Base-by-base conservation (phyloP, 2,113 vertebrate species). In the Phycodurus eques region DNA sequence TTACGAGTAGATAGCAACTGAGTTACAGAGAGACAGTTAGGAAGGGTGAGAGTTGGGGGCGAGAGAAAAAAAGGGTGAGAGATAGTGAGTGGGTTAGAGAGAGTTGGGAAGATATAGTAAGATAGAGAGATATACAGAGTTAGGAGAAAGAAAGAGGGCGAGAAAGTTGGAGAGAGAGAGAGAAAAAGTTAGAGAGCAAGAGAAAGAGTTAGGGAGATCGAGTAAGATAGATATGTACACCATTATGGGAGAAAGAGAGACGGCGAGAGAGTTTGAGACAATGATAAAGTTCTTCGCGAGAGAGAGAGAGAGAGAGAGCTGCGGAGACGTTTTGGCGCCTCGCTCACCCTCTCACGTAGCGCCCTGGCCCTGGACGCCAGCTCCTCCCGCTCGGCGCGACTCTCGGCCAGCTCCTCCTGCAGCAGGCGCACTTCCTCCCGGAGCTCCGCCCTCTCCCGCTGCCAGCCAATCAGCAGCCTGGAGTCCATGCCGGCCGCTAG, bases 351-450 rank as follows among this genome's bases (percentile, higher is more conserved):
- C 61, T 92, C 84, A 0, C 56, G 87, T 35, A 93, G 88, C 11
- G 87, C 90, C 51, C 87, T 83, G 63, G 63, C 83, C 70, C 90
- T 83, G 3, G 90, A 90, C 57, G 81, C 87, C 54, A 92, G 86
- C 72, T 92, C 90, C 51, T 91, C 88, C 15, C 73, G 88, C 53
- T 91, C 91, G 0, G 92, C 92, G 3, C 80, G 79, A 53, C 88
- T 92, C 79, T 91, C 90, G 0, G 90, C 90, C 77, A 93, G 83
- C 74, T 91, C 87, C 35, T 89, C 85, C 86, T 93, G 90, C 79
- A 93, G 79, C 8, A 69, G 85, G 19, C 83, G 88, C 54, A 93
- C 53, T 49, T 93, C 92, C 39, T 56, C 56, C 11, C 81, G 75
- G 6, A 93, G 85, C 79, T 75, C 89, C 63, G 27, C 80, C 81